These are phyloP conservation scores for Dusona sp. DNA, from an alignment of 2,888 invertebrate species.

Conservation along the genomic window DNA sequence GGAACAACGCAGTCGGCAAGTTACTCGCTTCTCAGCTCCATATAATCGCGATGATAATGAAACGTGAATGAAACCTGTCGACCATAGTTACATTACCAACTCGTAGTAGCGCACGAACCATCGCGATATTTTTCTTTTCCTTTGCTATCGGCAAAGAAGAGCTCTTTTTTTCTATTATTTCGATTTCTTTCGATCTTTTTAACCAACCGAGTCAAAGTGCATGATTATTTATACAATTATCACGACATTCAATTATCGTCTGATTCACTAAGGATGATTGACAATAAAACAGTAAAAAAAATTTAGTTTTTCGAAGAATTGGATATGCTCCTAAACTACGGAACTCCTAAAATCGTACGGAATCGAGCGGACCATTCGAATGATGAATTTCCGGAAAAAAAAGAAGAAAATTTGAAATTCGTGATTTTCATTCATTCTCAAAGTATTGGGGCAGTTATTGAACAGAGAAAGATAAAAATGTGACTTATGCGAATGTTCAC, in stretches of 20 bases:
- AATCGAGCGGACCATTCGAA: neutral
- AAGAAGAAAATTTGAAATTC: no score
- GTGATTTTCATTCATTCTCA: neutral
- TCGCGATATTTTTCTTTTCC: conserved; percentile 8
- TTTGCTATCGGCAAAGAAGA: conserved; percentile 53
- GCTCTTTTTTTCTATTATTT: neutral
- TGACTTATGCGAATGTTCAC: conserved; percentile 60
- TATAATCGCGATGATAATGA: conserved; percentile 3
- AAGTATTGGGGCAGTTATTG: neutral
- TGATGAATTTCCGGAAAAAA: neutral
- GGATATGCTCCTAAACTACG: neutral
- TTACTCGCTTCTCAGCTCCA: conserved; percentile 11
- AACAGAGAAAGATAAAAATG: conserved; percentile 6
- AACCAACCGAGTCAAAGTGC: neutral
- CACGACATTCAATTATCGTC: neutral
- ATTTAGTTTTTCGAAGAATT: neutral
- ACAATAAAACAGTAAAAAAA: neutral
- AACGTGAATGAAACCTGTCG: conserved; percentile 2
- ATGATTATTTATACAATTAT: neutral
- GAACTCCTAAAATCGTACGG: neutral
- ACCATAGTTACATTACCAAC: conserved; percentile 41
- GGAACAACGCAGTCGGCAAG: conserved; percentile 47
- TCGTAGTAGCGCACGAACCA: conserved; percentile 10
- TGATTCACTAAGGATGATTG: neutral
- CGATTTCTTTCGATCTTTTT: neutral